These are phyloP conservation scores for Dryadula phaetusa DNA, from an alignment of 2,888 invertebrate species.

Conservation along the genomic window DNA sequence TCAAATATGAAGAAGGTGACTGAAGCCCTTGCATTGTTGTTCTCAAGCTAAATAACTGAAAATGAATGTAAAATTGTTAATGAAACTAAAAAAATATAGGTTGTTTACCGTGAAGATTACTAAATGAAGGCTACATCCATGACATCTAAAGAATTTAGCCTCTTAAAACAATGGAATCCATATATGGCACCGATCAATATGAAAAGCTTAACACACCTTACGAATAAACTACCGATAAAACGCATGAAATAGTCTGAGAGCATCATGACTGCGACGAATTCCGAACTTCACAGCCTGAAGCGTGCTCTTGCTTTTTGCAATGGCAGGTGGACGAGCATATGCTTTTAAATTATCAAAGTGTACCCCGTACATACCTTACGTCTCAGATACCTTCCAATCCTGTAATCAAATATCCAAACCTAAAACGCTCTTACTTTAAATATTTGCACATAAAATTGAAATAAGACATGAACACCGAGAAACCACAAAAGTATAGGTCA, in stretches of 20 bases:
- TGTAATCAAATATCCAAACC: conserved; percentile 73
- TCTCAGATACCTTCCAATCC: conserved; percentile 69
- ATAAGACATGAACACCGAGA: conserved; percentile 47
- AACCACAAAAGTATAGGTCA: conserved; percentile 59
- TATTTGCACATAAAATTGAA: conserved; percentile 40
- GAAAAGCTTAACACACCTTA: conserved; percentile 74
- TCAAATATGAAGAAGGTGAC: not conserved
- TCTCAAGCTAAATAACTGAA: not conserved
- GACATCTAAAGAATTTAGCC: conserved; percentile 45
- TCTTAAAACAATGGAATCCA: conserved; percentile 41
- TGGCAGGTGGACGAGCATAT: conserved; percentile 80
- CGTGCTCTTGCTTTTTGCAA: conserved; percentile 82
- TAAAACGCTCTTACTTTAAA: conserved; percentile 35
- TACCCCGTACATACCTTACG: conserved; percentile 58
- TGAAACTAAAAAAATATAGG: conserved; percentile 18
- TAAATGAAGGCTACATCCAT: conserved; percentile 27
- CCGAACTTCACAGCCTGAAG: conserved; percentile 79
- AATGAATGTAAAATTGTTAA: conserved; percentile 21
- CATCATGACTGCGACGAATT: conserved; percentile 77
- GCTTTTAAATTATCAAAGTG: conserved; percentile 84
- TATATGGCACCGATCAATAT: conserved; percentile 44
- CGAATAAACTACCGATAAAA: conserved; percentile 82
- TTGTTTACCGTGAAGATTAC: conserved; percentile 10
- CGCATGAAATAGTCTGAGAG: conserved; percentile 76
- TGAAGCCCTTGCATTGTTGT: not conserved